Evolutionary conservation across 2,888 invertebrate species (phyloP).

Genomic region (Sipunculus nudus): DNA sequence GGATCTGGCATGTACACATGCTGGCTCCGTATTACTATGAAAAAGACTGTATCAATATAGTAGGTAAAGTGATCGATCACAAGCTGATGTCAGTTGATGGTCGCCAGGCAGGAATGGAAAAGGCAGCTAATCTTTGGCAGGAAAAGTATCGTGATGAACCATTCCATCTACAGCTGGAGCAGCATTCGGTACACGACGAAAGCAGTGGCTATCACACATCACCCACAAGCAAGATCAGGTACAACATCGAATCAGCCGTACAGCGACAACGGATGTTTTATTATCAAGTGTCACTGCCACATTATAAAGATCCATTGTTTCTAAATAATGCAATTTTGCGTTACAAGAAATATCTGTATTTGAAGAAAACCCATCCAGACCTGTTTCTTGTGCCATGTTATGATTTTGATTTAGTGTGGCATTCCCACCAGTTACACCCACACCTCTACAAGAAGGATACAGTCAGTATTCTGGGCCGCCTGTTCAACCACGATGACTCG

Average conservation of each 20-base stretch:
- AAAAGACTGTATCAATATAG: constrained; percentile 50
- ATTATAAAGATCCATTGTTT: constrained; percentile 66
- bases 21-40: constrained; percentile 55
- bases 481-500: constrained; percentile 68
- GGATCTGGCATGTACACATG: constrained; percentile 68
- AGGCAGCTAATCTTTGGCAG: constrained; percentile 50
- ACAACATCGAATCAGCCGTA: constrained; percentile 66
- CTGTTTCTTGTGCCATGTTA: constrained; percentile 68
- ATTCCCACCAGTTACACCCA: constrained; percentile 67
- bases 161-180: constrained; percentile 47
- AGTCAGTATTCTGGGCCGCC: constrained; percentile 48
- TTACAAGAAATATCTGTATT: constrained; percentile 64
- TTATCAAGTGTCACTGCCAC: constrained; percentile 69
- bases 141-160: constrained; percentile 48
- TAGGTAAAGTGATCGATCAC: constrained; percentile 65
- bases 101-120: constrained; percentile 47
- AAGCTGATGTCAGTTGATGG: constrained; percentile 53
- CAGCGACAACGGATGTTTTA: constrained; percentile 67
- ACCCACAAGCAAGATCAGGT: too few relatives aligned
- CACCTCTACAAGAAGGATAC: constrained; percentile 57
- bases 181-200: constrained; percentile 2
- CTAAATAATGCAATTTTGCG: constrained; percentile 62
- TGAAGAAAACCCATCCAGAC: constrained; percentile 66
- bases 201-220: constrained; percentile 1
- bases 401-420: constrained; percentile 69